Evolutionary conservation across 2,888 invertebrate species (phyloP).

Genomic region (Amphipoea lucens): DNA sequence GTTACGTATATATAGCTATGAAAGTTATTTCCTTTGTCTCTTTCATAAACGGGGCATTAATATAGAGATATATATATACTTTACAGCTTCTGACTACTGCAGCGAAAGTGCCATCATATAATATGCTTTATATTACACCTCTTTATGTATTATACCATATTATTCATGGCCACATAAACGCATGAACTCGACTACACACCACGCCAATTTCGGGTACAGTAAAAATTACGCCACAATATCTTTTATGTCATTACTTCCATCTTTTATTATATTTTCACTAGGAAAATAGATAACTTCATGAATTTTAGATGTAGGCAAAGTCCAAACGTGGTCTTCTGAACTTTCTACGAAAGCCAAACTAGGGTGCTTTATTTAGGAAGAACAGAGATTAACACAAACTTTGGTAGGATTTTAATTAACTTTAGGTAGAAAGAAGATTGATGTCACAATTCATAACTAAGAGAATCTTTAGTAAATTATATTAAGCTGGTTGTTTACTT

Average conservation of each 20-base stretch:
- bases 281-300: conserved; percentile 54
- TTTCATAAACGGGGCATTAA: conserved; percentile 39
- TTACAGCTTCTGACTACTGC: conserved; percentile 49
- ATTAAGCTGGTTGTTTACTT: not conserved
- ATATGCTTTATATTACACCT: conserved; percentile 62
- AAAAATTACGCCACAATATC: conserved; percentile 65
- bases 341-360: conserved; percentile 55
- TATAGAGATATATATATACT: conserved; percentile 38
- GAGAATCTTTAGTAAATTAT: conserved; percentile 18
- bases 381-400: conserved; percentile 57
- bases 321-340: conserved; percentile 46
- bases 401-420: conserved; percentile 59
- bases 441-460: conserved; percentile 48
- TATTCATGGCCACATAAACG: conserved; percentile 68
- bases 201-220: conserved; percentile 65
- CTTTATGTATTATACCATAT: conserved; percentile 69
- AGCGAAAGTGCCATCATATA: conserved; percentile 55
- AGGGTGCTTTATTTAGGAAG: conserved; percentile 61
- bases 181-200: conserved; percentile 60
- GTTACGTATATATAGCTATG: conserved; percentile 1
- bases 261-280: conserved; percentile 57
- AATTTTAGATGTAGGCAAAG: conserved; percentile 55
- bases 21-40: conserved; percentile 35
- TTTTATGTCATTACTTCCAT: conserved; percentile 54
- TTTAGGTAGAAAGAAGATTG: conserved; percentile 50